phyloP scores from a whole-genome alignment of 2,113 vertebrate species.

The Platichthys flesus region DNA sequence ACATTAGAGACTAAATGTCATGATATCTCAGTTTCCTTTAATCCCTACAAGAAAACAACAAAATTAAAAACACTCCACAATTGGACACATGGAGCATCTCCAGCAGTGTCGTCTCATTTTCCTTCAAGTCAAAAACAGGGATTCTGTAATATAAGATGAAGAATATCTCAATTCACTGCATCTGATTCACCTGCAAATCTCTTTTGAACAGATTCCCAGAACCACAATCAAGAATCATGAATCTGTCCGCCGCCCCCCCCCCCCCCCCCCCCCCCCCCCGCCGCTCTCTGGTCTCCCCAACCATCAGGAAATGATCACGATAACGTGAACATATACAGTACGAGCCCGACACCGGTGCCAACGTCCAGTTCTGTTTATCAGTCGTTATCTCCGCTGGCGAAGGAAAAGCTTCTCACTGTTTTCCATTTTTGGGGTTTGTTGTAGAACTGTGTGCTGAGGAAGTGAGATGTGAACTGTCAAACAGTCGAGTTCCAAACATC shows the following conservation, averaged over 20 bases:
- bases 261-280: background rate
- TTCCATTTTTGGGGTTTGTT: background rate
- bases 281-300: background rate
- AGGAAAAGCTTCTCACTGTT: constrained; percentile 30
- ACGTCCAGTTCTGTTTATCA: constrained; percentile 53
- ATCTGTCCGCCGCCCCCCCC: too few species aligned
- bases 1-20: too few species aligned
- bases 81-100: background rate
- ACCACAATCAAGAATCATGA: constrained; percentile 39
- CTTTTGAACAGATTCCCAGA: constrained; percentile 47
- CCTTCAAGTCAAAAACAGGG: background rate
- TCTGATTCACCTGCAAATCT: constrained; percentile 14
- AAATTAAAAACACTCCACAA: too few species aligned
- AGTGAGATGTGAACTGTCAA: constrained; percentile 1
- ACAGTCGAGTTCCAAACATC: background rate
- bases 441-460: background rate
- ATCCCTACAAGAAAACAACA: too few species aligned
- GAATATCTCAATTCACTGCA: constrained; percentile 20
- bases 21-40: too few species aligned
- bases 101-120: background rate
- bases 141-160: constrained; percentile 11
- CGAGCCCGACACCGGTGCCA: constrained; percentile 31
- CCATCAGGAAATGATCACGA: constrained; percentile 44
- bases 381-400: constrained; percentile 44
- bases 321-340: constrained; percentile 24